Percentiles rank a stretch among this genome's conserved stretches.
phyloP scores from a whole-genome alignment of 1,140 invertebrate species.

The Sweltsa coloradensis region DNA sequence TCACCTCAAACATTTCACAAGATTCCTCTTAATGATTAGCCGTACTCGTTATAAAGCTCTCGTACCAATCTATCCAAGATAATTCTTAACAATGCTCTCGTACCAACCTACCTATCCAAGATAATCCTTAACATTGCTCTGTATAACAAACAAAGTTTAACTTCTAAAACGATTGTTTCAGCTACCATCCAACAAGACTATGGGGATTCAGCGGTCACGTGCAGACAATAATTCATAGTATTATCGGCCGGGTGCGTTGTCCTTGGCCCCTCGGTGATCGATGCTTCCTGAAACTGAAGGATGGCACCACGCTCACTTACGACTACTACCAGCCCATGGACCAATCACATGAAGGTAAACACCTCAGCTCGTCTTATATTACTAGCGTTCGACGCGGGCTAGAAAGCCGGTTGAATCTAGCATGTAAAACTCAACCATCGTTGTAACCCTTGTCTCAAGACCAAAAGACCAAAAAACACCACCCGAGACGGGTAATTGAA shows the following conservation, averaged over 20 bases:
- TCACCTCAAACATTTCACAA: neutral
- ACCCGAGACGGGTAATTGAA: too few species aligned
- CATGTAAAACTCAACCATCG: too few species aligned
- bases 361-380: neutral
- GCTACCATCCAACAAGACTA: constrained; percentile 77
- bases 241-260: constrained; percentile 73
- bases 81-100: neutral
- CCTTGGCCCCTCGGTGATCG: constrained; percentile 76
- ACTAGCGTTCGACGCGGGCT: neutral
- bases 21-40: neutral
- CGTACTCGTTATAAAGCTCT: neutral
- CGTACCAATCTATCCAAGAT: neutral
- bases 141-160: neutral
- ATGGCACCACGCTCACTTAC: constrained; percentile 82
- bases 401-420: too few species aligned
- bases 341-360: constrained; percentile 29
- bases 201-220: constrained; percentile 93
- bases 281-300: constrained; percentile 53
- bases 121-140: neutral
- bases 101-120: neutral
- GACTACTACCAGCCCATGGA: constrained; percentile 77
- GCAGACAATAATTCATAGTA: constrained; percentile 82
- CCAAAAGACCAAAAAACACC: too few species aligned
- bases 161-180: constrained; percentile 32
- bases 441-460: too few species aligned